phyloP scores from a whole-genome alignment of 2,888 invertebrate genomes.

The Tineola bisselliella region DNA sequence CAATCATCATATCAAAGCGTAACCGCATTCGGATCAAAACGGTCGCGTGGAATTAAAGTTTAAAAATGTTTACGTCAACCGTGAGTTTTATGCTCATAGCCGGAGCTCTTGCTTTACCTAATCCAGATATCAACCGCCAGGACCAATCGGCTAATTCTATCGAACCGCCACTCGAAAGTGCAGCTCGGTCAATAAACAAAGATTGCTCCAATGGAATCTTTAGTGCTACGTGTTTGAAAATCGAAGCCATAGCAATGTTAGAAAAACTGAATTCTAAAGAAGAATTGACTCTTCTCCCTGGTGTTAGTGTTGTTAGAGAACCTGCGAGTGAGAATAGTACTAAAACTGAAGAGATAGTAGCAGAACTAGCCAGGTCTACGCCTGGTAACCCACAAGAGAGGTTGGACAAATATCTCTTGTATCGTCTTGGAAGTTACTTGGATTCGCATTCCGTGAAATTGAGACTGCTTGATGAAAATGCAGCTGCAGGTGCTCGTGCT shows the following conservation, averaged over 20 bases:
- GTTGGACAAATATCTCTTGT: constrained; percentile 78
- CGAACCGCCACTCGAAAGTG: constrained; percentile 33
- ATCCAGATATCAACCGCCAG: constrained; percentile 30
- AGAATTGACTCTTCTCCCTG: constrained; percentile 45
- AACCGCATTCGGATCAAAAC: constrained; percentile 35
- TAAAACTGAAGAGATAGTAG: constrained; percentile 75
- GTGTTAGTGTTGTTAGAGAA: constrained; percentile 76
- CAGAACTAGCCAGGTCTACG: constrained; percentile 77
- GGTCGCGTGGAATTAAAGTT: constrained; percentile 31
- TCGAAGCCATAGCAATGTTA: constrained; percentile 51
- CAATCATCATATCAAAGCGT: constrained; percentile 53
- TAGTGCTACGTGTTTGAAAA: constrained; percentile 51
- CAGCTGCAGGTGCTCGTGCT: constrained; percentile 67
- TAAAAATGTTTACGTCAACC: constrained; percentile 38
- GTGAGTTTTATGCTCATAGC: constrained; percentile 27
- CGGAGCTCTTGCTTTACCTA: constrained; percentile 38
- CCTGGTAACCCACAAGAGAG: constrained; percentile 80
- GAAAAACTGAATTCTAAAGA: constrained; percentile 52
- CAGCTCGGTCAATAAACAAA: constrained; percentile 41
- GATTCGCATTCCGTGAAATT: constrained; percentile 79
- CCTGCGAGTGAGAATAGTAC: constrained; percentile 52
- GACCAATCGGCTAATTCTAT: constrained; percentile 26
- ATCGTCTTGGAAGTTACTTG: constrained; percentile 75
- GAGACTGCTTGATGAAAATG: constrained; percentile 72
- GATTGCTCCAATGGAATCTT: constrained; percentile 52